Evolutionary conservation across 2,888 invertebrate genomes (phyloP).

Genomic region (Heliconius hortense): DNA sequence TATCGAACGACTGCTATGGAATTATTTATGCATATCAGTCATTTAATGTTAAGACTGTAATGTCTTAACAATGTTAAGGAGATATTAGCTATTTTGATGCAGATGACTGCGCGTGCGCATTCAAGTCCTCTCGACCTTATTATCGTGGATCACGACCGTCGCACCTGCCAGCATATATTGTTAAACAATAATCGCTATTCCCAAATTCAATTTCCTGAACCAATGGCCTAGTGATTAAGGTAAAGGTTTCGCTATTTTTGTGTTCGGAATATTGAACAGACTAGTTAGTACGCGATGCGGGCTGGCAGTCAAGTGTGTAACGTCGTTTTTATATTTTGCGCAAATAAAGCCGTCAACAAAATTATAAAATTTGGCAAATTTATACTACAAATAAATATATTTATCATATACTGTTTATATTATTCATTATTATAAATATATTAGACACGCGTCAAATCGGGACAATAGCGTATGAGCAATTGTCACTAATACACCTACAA

Average conservation of each 20-base stretch:
- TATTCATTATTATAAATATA: constrained; percentile 30
- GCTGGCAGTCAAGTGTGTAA: not conserved
- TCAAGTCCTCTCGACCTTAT: constrained; percentile 49
- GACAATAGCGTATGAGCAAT: constrained; percentile 13
- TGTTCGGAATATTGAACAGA: constrained; percentile 39
- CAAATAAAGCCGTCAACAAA: not conserved
- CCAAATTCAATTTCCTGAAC: constrained; percentile 58
- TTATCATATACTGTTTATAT: constrained; percentile 15
- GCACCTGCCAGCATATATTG: constrained; percentile 45
- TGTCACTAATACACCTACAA: constrained; percentile 24
- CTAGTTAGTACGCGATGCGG: constrained; percentile 24
- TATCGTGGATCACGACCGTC: constrained; percentile 42
- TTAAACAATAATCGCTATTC: constrained; percentile 44
- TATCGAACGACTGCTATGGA: constrained; percentile 1
- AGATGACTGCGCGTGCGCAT: constrained; percentile 54
- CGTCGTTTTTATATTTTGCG: not conserved
- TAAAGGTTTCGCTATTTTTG: constrained; percentile 41
- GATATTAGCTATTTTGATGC: constrained; percentile 57
- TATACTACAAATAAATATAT: constrained; percentile 24
- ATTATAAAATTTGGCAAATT: constrained; percentile 10
- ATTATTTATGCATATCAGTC: constrained; percentile 28
- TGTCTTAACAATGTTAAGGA: constrained; percentile 30
- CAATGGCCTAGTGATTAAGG: constrained; percentile 50
- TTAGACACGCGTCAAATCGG: constrained; percentile 32
- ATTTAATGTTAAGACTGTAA: constrained; percentile 11